Evolutionary conservation across 2,113 vertebrate species (phyloP), one percentile per base, ranked within the genome.

Genomic region (Thunnus maccoyii): DNA sequence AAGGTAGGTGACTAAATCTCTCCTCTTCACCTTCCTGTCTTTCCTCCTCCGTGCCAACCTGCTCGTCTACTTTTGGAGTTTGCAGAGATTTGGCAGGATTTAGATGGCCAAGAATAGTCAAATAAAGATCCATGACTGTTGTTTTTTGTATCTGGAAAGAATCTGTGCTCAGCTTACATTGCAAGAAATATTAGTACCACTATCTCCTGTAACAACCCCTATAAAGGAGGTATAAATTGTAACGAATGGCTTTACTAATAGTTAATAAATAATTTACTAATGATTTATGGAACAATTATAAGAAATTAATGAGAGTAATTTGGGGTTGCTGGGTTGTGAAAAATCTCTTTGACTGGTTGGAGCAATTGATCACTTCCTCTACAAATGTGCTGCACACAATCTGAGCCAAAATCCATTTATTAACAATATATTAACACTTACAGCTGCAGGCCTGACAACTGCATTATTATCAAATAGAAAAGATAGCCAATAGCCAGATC

Each of bases 1-100:
- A 86, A 97, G 96, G 97, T 98, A 94, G 94, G 94, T 44, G 1
- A 27, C 47, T 67, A 41, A 30, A 74, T 76, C 65, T 66, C 9
- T 66, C 13, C 25, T 64, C 76, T 30, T 60, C 64, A 17, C 55
- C 41, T 58, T 44, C 32, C 76, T 54, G 68, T 36, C 72, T n/a
- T 71, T 56, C 69, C 61, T 78, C n/a, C 76, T 84, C 67, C 50
- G 14, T 51, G 17, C 16, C 60, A 74, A 72, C 72, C 70, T 3
- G 30, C 68, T 84, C 58, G 71, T 36, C 52, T 15, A 12, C 68
- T 60, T 65, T 63, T 32, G 18, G 41, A 46, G 32, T 65, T 78
- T 16, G 46, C 22, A 47, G 36, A 47, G 75, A 57, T 30, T 61
- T 58, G 82, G 48, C 7, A 65, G 20, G 60, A 66, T 25, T 58